Percentiles rank a stretch among this genome's conserved stretches.
Conservation (phyloP, 1,140 invertebrate species). For the Hylaeus volcanicus region DNA sequence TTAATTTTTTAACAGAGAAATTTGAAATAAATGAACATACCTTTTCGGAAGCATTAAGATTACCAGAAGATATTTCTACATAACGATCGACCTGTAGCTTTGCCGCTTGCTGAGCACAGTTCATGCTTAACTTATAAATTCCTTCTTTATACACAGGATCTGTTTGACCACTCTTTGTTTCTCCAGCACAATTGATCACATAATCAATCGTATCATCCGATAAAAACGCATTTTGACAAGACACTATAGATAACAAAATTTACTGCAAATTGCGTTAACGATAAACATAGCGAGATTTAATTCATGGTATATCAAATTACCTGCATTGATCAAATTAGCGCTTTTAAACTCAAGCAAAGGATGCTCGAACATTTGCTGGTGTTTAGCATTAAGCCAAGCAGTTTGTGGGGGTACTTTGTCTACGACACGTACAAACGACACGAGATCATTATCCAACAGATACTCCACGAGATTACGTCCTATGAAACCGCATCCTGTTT, state of each 20-base stretch:
- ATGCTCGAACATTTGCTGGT: constrained; percentile 86
- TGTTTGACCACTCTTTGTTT: constrained; percentile 92
- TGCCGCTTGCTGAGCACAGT: constrained; percentile 90
- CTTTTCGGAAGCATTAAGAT: constrained; percentile 90
- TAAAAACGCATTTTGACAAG: constrained; percentile 88
- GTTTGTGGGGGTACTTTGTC: constrained; percentile 96
- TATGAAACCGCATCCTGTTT: constrained; percentile 93
- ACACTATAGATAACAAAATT: constrained; percentile 81
- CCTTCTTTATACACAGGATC: constrained; percentile 95
- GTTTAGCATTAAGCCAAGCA: constrained; percentile 91
- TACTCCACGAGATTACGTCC: constrained; percentile 93
- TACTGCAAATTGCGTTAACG: neutral
- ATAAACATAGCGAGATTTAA: neutral
- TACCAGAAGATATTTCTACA: constrained; percentile 92
- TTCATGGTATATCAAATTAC: constrained; percentile 79
- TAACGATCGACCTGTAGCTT: constrained; percentile 86
- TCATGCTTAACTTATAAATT: constrained; percentile 90
- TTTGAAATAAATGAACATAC: constrained; percentile 72
- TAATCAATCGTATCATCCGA: constrained; percentile 85
- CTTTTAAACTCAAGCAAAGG: constrained; percentile 93
- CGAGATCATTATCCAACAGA: constrained; percentile 89
- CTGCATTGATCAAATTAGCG: constrained; percentile 93
- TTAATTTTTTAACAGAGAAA: neutral
- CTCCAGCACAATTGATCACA: constrained; percentile 94
- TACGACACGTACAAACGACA: constrained; percentile 88